A percentile compares a stretch with the other conserved stretches of the same genome.
Conservation (phyloP, 2,888 invertebrate species). For the Thymelicus sylvestris region DNA sequence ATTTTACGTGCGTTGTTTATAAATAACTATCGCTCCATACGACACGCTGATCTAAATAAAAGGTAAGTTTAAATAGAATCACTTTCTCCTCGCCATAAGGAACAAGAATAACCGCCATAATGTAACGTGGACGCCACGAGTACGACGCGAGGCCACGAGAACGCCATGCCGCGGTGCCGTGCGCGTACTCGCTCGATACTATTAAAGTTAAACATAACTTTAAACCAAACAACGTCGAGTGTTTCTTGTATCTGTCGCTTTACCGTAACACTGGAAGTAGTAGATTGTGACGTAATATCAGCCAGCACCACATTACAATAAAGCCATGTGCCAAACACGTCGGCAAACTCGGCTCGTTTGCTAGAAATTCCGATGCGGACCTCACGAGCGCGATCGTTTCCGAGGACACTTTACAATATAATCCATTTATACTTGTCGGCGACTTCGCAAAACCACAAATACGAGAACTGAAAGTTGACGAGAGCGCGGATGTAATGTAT, state of each 20-base stretch:
- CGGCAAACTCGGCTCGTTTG: slow-evolving; percentile 75
- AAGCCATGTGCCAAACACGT: slow-evolving; percentile 82
- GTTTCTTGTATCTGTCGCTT: slow-evolving; percentile 62
- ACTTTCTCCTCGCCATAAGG: background rate
- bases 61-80: background rate
- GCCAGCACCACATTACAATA: slow-evolving; percentile 75
- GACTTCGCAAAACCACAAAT: slow-evolving; percentile 82
- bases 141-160: slow-evolving; percentile 73
- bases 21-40: background rate
- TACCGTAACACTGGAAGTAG: slow-evolving; percentile 56
- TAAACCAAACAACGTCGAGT: slow-evolving; percentile 39
- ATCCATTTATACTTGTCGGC: slow-evolving; percentile 83
- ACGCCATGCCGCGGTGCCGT: slow-evolving; percentile 56
- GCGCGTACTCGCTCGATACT: slow-evolving; percentile 43
- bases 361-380: slow-evolving; percentile 82
- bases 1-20: background rate
- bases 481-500: slow-evolving; percentile 80
- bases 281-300: slow-evolving; percentile 67
- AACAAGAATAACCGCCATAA: slow-evolving; percentile 64
- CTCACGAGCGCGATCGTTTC: slow-evolving; percentile 69
- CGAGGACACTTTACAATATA: slow-evolving; percentile 80
- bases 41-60: background rate
- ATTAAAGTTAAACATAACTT: slow-evolving; percentile 1
- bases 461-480: slow-evolving; percentile 78
- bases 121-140: slow-evolving; percentile 74